Conservation (phyloP, 2,888 invertebrate genomes). For the Hydraecia micacea region DNA sequence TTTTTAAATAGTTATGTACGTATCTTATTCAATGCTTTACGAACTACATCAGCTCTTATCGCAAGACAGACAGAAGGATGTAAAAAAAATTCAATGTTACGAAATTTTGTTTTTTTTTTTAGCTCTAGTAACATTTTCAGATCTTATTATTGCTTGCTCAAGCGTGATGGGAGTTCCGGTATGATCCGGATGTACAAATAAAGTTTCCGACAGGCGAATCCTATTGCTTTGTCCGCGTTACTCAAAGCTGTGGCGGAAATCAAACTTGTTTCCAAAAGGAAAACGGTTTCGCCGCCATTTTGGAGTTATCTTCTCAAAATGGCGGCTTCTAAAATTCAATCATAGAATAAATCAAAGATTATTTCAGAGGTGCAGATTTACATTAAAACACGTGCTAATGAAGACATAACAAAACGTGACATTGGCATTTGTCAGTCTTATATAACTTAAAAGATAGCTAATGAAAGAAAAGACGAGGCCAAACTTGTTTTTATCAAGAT, state of each 20-base stretch:
- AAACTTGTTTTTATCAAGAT: constrained; percentile 43
- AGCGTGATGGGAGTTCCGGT: background rate
- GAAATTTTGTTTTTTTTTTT: constrained; percentile 1
- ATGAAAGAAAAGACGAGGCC: constrained; percentile 27
- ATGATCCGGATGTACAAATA: background rate
- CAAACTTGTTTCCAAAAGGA: constrained; percentile 13
- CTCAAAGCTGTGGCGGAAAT: constrained; percentile 12
- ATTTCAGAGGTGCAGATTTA: background rate
- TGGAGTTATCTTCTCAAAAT: constrained; percentile 25
- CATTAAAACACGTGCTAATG: constrained; percentile 5
- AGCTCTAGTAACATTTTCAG: background rate
- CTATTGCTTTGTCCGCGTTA: constrained; percentile 2
- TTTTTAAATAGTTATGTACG: background rate
- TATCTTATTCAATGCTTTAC: background rate
- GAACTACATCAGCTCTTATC: constrained; percentile 44
- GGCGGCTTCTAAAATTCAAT: constrained; percentile 25
- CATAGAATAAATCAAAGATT: background rate
- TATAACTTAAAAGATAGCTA: constrained; percentile 30
- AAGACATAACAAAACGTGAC: constrained; percentile 24
- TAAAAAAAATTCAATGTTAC: constrained; percentile 38
- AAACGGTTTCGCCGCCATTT: constrained; percentile 31
- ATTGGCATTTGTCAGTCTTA: constrained; percentile 38
- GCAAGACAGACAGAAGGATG: constrained; percentile 20
- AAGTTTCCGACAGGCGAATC: constrained; percentile 10
- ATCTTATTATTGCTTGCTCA: constrained; percentile 9